A percentile compares a stretch with the other conserved stretches of the same genome.
Evolutionary conservation across 2,888 invertebrate species (phyloP).

Genomic region (Eupithecia abbreviata): DNA sequence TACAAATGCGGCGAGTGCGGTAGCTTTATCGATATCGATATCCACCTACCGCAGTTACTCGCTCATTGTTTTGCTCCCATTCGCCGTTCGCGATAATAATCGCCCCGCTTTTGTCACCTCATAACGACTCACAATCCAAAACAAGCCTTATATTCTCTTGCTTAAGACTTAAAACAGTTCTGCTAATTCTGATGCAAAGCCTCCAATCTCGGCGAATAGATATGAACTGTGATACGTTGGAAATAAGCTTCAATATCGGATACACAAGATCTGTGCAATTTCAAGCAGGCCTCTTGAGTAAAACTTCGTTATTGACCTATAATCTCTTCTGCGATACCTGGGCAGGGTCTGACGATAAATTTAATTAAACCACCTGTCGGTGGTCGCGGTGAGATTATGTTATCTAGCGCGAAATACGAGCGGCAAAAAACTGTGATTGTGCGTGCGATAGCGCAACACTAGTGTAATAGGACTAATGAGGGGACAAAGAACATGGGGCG

Average conservation of each 20-base stretch:
- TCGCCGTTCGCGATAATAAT: slow-evolving; percentile 49
- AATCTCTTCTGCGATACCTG: slow-evolving; percentile 12
- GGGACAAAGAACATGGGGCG: slow-evolving; percentile 8
- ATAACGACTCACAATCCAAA: slow-evolving; percentile 1
- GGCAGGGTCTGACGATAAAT: slow-evolving; percentile 61
- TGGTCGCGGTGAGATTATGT: slow-evolving; percentile 58
- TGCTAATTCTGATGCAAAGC: background rate
- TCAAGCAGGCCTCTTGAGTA: background rate
- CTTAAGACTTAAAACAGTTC: background rate
- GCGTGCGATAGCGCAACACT: slow-evolving; percentile 26
- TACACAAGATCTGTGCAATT: background rate
- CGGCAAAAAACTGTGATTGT: slow-evolving; percentile 43
- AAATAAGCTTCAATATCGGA: background rate
- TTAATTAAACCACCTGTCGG: slow-evolving; percentile 71
- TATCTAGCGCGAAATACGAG: slow-evolving; percentile 63
- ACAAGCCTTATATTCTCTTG: slow-evolving; percentile 4
- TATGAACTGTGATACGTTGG: background rate
- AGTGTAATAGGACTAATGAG: slow-evolving; percentile 38
- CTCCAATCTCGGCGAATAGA: background rate
- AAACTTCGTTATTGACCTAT: slow-evolving; percentile 3
- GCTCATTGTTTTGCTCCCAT: slow-evolving; percentile 57
- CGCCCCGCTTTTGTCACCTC: slow-evolving; percentile 20
- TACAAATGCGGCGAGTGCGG: slow-evolving; percentile 34
- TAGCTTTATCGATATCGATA: slow-evolving; percentile 41
- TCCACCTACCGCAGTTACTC: slow-evolving; percentile 55